Conservation (phyloP, 2,888 invertebrate genomes). For the Pedicia rivosa region DNA sequence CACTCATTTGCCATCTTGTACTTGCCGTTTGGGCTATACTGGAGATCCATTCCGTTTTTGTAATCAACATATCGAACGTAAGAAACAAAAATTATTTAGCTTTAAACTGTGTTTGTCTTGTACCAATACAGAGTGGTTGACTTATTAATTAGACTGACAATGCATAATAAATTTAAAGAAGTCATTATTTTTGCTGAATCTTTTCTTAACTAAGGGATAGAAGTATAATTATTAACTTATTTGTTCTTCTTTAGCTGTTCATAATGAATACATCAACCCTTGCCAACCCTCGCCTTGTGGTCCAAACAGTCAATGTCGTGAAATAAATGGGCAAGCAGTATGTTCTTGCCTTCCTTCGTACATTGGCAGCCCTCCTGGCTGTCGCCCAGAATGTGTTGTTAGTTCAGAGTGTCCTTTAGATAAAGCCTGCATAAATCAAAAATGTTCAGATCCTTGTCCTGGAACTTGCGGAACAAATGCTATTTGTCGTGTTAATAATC, state of each 20-base stretch:
- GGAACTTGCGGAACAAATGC: constrained; percentile 64
- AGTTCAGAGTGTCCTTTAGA: constrained; percentile 54
- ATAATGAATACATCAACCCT: constrained; percentile 32
- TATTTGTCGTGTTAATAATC: constrained; percentile 58
- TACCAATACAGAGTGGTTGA: too few relatives aligned
- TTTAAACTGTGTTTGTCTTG: too few relatives aligned
- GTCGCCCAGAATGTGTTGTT: constrained; percentile 52
- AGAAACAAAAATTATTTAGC: too few relatives aligned
- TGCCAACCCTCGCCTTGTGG: constrained; percentile 54
- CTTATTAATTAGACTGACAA: too few relatives aligned
- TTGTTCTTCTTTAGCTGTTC: constrained; percentile 9
- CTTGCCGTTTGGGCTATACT: constrained; percentile 46
- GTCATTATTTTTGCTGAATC: too few relatives aligned
- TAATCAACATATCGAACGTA: constrained; percentile 36
- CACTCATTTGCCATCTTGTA: constrained; percentile 58
- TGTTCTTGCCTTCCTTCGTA: constrained; percentile 50
- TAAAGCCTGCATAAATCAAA: constrained; percentile 51
- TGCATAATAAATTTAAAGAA: too few relatives aligned
- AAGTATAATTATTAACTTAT: not conserved
- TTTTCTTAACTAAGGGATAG: too few relatives aligned
- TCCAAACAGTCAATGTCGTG: constrained; percentile 39
- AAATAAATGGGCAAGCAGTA: constrained; percentile 38
- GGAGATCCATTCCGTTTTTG: constrained; percentile 60
- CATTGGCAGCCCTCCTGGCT: constrained; percentile 52
- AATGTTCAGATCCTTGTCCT: constrained; percentile 58